Base-by-base conservation (phyloP, 2,888 invertebrate genomes). In the Scaptomyza polygonia region DNA sequence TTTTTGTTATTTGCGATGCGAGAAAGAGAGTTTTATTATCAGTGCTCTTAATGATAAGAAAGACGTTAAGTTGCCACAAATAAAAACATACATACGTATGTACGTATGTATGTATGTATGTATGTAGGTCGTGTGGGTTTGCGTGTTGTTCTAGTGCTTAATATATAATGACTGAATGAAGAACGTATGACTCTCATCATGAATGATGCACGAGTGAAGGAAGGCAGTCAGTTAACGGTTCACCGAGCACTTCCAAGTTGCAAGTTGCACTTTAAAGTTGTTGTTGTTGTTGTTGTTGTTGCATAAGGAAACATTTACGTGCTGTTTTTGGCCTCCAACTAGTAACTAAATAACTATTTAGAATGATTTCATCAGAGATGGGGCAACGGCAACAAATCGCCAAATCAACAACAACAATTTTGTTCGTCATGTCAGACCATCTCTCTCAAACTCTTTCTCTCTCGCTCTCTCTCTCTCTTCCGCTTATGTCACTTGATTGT, bases 331-430 rank as follows among this genome's bases (percentile, higher is more conserved):
- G 32, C 49, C 52, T 59, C 51, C 47, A 64, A 48, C 66, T 68
- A n/a, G n/a, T n/a, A 64, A 48, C 66, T 65, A 65, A 76, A 64
- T 68, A 65, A 76, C 75, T 67, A 70, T 71, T 70, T 65, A 49
- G 67, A 85, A 79, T 85, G 80, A 83, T 83, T 85, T 79, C 80
- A 85, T 86, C 83, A 85, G 52, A 67, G 56, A 45, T 43, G 56
- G 44, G 47, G 58, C 61, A 34, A 57, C 56, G 47, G 58, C 61
- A 34, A 57, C 56, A 77, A 73, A 70, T 64, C 85, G 69, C 55
- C 70, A 63, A 52, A 39, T 16, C 39, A 39, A 39, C 16, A 16
- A 39, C 14, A 30, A 30, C 30, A 30, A 11, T 11, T 9, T 44
- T 25, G 6, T 25, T 44, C 14, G n/a, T 43, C 43, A 43, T 43